These are phyloP conservation scores for Silurus asotus DNA, from an alignment of 2,113 vertebrate species.

Conservation along the genomic window DNA sequence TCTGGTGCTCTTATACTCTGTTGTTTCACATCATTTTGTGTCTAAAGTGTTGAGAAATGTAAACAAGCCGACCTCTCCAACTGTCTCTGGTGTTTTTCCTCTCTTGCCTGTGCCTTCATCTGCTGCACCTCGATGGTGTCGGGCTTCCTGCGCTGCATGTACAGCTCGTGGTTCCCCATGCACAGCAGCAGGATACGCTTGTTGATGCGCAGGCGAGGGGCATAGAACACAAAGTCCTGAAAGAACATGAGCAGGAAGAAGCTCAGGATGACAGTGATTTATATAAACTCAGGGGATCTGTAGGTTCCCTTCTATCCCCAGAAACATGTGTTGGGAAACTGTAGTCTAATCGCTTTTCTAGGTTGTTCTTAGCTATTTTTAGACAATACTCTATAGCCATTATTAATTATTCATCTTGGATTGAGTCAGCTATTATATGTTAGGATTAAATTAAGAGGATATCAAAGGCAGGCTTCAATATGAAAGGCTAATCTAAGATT, in stretches of 20 bases:
- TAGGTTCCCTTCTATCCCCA: not conserved
- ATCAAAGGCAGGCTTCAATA: not conserved
- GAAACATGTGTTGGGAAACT: not conserved
- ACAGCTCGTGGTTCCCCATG: conserved; percentile 95
- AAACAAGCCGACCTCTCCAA: conserved; percentile 79
- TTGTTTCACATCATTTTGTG: not conserved
- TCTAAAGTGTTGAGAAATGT: not conserved
- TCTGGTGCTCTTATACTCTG: not conserved
- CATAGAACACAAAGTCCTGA: conserved; percentile 93
- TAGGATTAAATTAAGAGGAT: not conserved
- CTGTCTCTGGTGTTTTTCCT: conserved; percentile 90
- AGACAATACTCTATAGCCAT: not conserved
- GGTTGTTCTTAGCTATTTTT: not conserved
- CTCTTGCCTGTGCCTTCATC: conserved; percentile 95
- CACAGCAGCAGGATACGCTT: conserved; percentile 92
- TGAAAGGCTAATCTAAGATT: not conserved
- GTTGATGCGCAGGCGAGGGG: conserved; percentile 88
- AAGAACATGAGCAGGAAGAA: not conserved
- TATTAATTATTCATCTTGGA: not conserved
- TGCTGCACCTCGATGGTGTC: conserved; percentile 98
- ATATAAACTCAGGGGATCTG: not conserved
- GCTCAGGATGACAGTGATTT: not conserved
- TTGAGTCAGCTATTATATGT: not conserved
- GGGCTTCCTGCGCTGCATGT: conserved; percentile 88
- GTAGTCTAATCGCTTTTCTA: not conserved